Evolutionary conservation across 2,113 vertebrate genomes (phyloP).

Genomic region (Psittacus erithacus): DNA sequence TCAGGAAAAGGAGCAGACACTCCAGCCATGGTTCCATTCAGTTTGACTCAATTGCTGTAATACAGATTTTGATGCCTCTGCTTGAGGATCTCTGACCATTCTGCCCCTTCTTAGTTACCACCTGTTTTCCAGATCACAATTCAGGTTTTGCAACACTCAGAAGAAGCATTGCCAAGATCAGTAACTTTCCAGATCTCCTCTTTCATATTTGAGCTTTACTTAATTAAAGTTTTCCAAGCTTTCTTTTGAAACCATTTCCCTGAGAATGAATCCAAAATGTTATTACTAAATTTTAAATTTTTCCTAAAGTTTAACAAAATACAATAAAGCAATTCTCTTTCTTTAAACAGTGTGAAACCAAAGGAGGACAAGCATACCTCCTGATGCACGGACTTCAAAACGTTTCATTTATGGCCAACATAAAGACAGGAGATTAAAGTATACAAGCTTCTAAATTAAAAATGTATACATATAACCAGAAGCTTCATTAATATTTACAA

Average conservation of each 20-base stretch:
- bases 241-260: not conserved
- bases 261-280: not conserved
- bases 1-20: not conserved
- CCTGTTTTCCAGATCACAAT: constrained; percentile 9
- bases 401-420: not conserved
- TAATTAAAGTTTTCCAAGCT: not conserved
- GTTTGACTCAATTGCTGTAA: not conserved
- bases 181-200: not conserved
- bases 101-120: not conserved
- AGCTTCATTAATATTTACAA: not conserved
- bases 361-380: not conserved
- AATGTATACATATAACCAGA: not conserved
- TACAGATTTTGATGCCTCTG: not conserved
- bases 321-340: not conserved
- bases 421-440: not conserved
- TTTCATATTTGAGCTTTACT: not conserved
- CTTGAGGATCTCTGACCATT: not conserved
- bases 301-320: not conserved
- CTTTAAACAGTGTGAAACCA: not conserved
- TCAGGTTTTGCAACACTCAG: not conserved
- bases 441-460: not conserved
- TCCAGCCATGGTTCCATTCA: not conserved
- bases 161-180: not conserved
- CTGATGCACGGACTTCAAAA: not conserved
- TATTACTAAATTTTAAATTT: not conserved